phyloP scores from a whole-genome alignment of 2,113 vertebrate genomes.

The Crotophaga sulcirostris region DNA sequence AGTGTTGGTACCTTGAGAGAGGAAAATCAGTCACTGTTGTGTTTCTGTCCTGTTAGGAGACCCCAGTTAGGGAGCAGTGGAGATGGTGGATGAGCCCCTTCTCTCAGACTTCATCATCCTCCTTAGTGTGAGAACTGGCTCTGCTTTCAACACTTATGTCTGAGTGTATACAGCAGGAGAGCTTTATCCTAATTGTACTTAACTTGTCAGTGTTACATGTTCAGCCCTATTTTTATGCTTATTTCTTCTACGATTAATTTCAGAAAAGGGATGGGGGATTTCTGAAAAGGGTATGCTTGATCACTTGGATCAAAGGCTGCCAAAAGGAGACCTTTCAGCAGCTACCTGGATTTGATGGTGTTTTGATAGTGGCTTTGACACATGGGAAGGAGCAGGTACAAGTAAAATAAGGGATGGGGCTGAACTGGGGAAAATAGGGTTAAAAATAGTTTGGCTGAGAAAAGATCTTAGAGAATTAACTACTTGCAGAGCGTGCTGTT shows the following conservation, averaged over 20 bases:
- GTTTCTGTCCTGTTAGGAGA: background rate
- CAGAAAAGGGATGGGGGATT: background rate
- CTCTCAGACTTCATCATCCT: background rate
- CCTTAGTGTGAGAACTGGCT: background rate
- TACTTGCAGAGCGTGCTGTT: background rate
- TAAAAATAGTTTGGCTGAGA: constrained; percentile 20
- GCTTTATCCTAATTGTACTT: background rate
- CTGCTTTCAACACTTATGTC: background rate
- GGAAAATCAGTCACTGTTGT: background rate
- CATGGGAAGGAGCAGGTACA: constrained; percentile 26
- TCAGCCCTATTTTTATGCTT: background rate
- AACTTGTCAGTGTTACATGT: background rate
- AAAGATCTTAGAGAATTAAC: background rate
- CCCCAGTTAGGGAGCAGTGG: background rate
- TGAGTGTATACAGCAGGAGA: background rate
- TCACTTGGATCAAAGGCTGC: background rate
- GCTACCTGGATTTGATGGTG: background rate
- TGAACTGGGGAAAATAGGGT: background rate
- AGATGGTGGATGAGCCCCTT: background rate
- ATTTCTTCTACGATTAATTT: background rate
- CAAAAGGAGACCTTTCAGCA: background rate
- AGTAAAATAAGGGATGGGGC: background rate
- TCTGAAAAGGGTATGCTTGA: background rate
- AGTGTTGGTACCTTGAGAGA: background rate
- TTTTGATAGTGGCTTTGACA: constrained; percentile 11